Evolutionary conservation across 2,797 vertebrate genomes (phyloP).

Genomic region (Benthosema pterotum): DNA sequence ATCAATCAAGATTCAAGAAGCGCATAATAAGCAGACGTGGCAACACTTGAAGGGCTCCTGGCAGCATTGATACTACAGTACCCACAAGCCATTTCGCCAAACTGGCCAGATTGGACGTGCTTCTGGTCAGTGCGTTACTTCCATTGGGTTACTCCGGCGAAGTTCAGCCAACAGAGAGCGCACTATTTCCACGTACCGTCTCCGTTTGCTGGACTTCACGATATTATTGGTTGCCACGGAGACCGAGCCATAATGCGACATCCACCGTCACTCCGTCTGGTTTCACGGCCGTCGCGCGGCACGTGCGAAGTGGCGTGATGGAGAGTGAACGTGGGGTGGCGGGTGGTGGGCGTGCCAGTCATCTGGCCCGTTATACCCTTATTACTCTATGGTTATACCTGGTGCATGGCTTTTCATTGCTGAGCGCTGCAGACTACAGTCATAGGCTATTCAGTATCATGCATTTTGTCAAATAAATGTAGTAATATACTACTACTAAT

Average conservation of each 20-base stretch:
- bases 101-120: slow-evolving; percentile 31
- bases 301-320: slow-evolving; percentile 58
- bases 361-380: too few relatives aligned
- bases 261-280: slow-evolving; percentile 28
- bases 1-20: too few relatives aligned
- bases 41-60: too few relatives aligned
- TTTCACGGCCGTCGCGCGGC: slow-evolving; percentile 28
- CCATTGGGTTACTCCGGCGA: too few relatives aligned
- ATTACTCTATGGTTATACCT: too few relatives aligned
- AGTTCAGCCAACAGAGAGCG: slow-evolving; percentile 43
- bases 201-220: slow-evolving; percentile 2
- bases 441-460: too few relatives aligned
- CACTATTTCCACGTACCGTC: slow-evolving; percentile 16
- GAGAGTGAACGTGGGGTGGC: slow-evolving; percentile 4
- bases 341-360: background rate
- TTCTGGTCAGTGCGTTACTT: slow-evolving; percentile 44
- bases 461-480: too few relatives aligned
- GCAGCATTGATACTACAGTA: slow-evolving; percentile 26
- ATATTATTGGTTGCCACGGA: slow-evolving; percentile 47
- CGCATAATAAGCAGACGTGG: too few relatives aligned
- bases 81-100: slow-evolving; percentile 38
- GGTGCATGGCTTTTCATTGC: too few relatives aligned
- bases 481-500: too few relatives aligned
- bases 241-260: slow-evolving; percentile 55
- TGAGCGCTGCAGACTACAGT: too few relatives aligned